phyloP scores from a whole-genome alignment of 1,140 invertebrate genomes.

The Callitettix versicolor region DNA sequence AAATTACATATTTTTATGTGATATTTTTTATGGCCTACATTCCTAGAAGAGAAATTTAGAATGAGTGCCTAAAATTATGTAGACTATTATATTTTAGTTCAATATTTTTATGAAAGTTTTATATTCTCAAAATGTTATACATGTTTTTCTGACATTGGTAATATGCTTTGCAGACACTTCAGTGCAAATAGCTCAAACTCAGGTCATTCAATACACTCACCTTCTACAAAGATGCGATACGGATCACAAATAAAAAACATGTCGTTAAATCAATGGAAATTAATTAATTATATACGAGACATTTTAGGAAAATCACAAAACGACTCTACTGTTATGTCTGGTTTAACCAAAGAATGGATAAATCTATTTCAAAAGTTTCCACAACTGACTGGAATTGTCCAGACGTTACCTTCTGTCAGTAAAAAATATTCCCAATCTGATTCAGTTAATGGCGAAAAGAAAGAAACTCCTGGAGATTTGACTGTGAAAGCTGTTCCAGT shows the following conservation, averaged over 20 bases:
- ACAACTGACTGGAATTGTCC: conserved; percentile 19
- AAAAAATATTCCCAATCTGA: conserved; percentile 16
- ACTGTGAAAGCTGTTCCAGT: not conserved
- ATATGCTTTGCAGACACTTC: conserved; percentile 15
- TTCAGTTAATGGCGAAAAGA: not conserved
- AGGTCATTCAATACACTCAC: conserved; percentile 1
- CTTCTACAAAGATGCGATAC: not conserved
- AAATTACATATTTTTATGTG: too few relatives aligned
- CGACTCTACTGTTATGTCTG: conserved; percentile 37
- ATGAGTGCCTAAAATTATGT: too few relatives aligned
- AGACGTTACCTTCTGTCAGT: conserved; percentile 8
- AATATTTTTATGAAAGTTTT: too few relatives aligned
- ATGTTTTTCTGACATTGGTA: too few relatives aligned
- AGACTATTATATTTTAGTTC: too few relatives aligned
- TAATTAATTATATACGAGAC: conserved; percentile 37
- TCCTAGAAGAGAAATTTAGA: too few relatives aligned
- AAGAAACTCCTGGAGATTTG: not conserved
- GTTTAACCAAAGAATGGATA: conserved; percentile 41
- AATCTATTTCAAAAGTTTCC: conserved; percentile 37
- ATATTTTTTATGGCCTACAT: too few relatives aligned
- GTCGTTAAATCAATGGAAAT: conserved; percentile 39
- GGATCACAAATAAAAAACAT: conserved; percentile 28
- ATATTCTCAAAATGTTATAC: too few relatives aligned
- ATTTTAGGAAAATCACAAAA: conserved; percentile 37
- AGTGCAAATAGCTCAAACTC: conserved; percentile 5